Evolutionary conservation across 2,113 vertebrate species (phyloP).

Genomic region (Grammomys surdaster): DNA sequence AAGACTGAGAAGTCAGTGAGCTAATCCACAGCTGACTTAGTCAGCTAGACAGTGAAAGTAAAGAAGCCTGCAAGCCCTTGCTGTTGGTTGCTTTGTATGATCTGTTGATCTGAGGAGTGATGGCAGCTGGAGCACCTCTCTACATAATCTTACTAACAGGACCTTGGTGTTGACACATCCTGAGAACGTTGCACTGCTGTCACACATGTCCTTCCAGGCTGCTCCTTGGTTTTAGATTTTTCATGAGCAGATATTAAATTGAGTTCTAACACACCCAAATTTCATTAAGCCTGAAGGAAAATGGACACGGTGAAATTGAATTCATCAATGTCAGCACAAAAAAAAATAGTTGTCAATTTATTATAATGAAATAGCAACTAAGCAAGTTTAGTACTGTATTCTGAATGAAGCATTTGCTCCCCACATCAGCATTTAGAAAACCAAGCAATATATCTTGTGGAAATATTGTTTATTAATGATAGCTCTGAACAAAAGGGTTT

Average conservation of each 20-base stretch:
- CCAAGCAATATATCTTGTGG: not conserved
- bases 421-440: not conserved
- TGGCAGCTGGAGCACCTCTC: no score
- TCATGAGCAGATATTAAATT: not conserved
- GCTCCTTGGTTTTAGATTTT: not conserved
- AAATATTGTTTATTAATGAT: not conserved
- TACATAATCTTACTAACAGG: no score
- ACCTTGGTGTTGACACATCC: not conserved
- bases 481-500: not conserved
- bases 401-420: not conserved
- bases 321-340: not conserved
- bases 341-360: not conserved
- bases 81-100: no score
- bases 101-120: no score
- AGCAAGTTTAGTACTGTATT: not conserved
- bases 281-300: not conserved
- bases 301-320: not conserved
- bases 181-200: not conserved
- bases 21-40: not conserved
- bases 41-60: not conserved
- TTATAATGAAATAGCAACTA: not conserved
- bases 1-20: not conserved
- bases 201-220: not conserved
- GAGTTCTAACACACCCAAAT: not conserved
- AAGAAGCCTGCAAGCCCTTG: rapidly evolving